These are phyloP conservation scores for Sesia apiformis DNA, from an alignment of 2,888 invertebrate species.

Conservation along the genomic window DNA sequence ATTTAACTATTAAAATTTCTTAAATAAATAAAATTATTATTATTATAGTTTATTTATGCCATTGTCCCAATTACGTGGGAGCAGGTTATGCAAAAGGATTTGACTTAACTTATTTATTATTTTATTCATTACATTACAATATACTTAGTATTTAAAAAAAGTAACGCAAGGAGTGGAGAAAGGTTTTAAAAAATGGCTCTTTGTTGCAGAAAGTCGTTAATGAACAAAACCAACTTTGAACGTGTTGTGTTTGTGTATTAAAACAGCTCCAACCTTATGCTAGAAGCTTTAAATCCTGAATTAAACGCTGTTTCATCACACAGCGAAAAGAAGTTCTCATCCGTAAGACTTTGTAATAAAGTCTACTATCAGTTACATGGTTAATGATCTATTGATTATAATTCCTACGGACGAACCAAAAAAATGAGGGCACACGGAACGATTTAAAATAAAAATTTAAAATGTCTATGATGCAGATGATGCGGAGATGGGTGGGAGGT, in stretches of 20 bases:
- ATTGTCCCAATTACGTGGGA: too few relatives aligned
- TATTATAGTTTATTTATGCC: too few relatives aligned
- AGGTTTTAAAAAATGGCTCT: neutral
- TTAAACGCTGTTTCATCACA: neutral
- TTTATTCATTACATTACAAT: neutral
- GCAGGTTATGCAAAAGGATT: too few relatives aligned
- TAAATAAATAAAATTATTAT: too few relatives aligned
- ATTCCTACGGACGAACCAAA: neutral
- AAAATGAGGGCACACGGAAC: neutral
- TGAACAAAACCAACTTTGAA: neutral
- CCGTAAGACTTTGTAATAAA: neutral
- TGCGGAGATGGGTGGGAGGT: neutral
- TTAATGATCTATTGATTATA: neutral
- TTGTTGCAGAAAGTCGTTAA: neutral
- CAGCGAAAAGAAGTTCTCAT: neutral
- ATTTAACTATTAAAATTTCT: too few relatives aligned
- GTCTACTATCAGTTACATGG: neutral
- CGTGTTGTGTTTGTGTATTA: neutral
- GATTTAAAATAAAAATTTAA: neutral
- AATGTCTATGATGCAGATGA: neutral
- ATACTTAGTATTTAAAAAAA: neutral
- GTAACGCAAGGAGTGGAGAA: neutral
- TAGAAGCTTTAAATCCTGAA: neutral
- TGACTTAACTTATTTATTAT: too few relatives aligned
- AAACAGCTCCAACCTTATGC: neutral